Evolutionary conservation across 2,113 vertebrate genomes (phyloP).

Genomic region (Pangasianodon hypophthalmus): DNA sequence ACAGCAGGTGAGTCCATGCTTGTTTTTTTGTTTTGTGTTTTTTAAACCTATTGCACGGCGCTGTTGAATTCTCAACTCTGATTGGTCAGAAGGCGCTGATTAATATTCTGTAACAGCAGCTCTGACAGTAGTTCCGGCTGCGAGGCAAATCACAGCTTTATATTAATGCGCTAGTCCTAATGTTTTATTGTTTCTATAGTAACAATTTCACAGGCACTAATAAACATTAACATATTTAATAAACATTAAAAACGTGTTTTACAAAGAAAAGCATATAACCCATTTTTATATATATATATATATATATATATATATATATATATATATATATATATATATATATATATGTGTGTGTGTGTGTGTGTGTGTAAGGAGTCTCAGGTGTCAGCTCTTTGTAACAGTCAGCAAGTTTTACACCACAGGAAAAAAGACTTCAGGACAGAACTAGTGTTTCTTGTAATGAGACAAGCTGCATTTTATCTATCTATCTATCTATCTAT

Average conservation of each 20-base stretch:
- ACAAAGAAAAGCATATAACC: background rate
- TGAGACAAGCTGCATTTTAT: too few relatives aligned
- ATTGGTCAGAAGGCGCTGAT: background rate
- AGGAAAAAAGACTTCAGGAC: background rate
- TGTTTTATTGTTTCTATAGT: background rate
- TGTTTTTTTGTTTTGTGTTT: background rate
- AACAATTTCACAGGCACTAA: background rate
- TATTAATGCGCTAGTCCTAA: background rate
- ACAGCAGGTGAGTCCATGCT: slow-evolving; percentile 80
- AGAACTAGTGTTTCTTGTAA: too few relatives aligned
- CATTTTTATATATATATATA: too few relatives aligned
- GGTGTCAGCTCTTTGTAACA: background rate
- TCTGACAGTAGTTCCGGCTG: background rate
- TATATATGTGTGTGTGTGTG: too few relatives aligned
- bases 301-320: too few relatives aligned
- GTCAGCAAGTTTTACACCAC: background rate
- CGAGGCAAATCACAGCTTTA: background rate
- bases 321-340: too few relatives aligned
- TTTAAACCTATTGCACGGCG: background rate
- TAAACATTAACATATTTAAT: too few relatives aligned
- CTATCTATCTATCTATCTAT: too few relatives aligned
- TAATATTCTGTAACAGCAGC: background rate
- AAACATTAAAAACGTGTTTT: background rate
- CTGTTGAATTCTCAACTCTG: background rate
- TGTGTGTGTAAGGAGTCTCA: background rate